phyloP scores from a whole-genome alignment of 1,140 invertebrate genomes.

The Drosophila kanapiae region DNA sequence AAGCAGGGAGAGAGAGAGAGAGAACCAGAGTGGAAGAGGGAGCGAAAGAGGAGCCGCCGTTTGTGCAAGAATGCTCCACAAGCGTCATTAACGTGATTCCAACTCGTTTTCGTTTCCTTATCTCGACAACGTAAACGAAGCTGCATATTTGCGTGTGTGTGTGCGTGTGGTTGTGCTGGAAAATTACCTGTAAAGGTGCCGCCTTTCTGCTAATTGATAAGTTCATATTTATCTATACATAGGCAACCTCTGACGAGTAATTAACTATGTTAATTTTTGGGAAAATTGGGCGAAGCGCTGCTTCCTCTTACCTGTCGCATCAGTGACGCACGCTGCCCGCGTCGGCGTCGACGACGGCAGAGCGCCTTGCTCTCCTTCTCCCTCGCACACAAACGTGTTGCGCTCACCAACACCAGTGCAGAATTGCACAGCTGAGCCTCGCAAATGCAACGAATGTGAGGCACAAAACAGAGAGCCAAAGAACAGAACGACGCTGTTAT shows the following conservation, averaged over 20 bases:
- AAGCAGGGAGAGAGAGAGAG: background rate
- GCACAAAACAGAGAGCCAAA: conserved; percentile 64
- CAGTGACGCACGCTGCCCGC: conserved; percentile 32
- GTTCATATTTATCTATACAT: conserved; percentile 48
- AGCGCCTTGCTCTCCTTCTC: conserved; percentile 24
- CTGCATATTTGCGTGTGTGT: conserved; percentile 8
- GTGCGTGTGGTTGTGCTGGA: conserved; percentile 35
- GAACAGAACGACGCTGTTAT: conserved; percentile 42
- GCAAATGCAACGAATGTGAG: conserved; percentile 62
- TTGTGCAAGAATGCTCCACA: conserved; percentile 66
- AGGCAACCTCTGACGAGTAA: conserved; percentile 29
- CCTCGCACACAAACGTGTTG: conserved; percentile 77
- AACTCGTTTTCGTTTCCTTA: conserved; percentile 64
- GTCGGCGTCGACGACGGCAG: conserved; percentile 23
- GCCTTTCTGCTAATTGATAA: conserved; percentile 66
- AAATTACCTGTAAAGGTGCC: conserved; percentile 73
- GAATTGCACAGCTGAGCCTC: conserved; percentile 67
- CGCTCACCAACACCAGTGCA: conserved; percentile 54
- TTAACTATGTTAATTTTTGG: conserved; percentile 68
- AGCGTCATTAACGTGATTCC: conserved; percentile 69
- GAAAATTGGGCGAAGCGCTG: conserved; percentile 37
- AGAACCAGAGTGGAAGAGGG: background rate
- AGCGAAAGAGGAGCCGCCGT: conserved; percentile 25
- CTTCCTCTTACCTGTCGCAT: conserved; percentile 59
- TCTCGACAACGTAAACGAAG: conserved; percentile 55